phyloP scores from a whole-genome alignment of 2,888 invertebrate genomes.

The Phrixothrix hirtus region DNA sequence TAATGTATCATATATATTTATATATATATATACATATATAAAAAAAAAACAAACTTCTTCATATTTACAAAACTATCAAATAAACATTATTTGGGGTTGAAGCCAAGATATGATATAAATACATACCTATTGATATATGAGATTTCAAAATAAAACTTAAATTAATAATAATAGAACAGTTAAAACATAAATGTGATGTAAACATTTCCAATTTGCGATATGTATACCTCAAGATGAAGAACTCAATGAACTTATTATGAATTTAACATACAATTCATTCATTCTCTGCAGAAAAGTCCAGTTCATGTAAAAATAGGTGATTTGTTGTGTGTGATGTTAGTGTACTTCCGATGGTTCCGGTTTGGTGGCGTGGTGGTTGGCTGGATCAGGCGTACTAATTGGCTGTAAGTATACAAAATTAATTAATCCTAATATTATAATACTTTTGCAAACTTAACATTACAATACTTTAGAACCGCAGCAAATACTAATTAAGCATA shows the following conservation, averaged over 20 bases:
- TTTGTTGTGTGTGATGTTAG: slow-evolving; percentile 56
- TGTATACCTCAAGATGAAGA: slow-evolving; percentile 45
- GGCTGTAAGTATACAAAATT: slow-evolving; percentile 63
- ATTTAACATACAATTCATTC: slow-evolving; percentile 41
- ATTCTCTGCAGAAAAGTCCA: slow-evolving; percentile 36
- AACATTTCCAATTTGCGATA: slow-evolving; percentile 42
- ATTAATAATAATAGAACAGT: slow-evolving; percentile 16
- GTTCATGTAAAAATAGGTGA: slow-evolving; percentile 33
- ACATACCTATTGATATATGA: slow-evolving; percentile 10
- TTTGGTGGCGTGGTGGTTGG: slow-evolving; percentile 78
- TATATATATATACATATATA: slow-evolving; percentile 22
- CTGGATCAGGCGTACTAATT: slow-evolving; percentile 81
- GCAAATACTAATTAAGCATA: too few species aligned
- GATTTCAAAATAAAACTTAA: slow-evolving; percentile 38
- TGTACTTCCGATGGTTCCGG: slow-evolving; percentile 84
- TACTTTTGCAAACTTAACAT: too few species aligned
- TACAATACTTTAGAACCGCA: too few species aligned
- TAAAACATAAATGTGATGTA: slow-evolving; percentile 40
- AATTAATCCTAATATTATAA: too few species aligned
- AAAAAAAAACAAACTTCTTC: slow-evolving; percentile 6
- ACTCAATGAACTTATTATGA: slow-evolving; percentile 42
- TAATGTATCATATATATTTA: too few species aligned
- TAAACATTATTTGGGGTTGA: too few species aligned
- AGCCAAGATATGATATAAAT: too few species aligned
- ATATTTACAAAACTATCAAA: too few species aligned